Conservation (phyloP, 2,888 invertebrate species). For the Tipula lateralis region DNA sequence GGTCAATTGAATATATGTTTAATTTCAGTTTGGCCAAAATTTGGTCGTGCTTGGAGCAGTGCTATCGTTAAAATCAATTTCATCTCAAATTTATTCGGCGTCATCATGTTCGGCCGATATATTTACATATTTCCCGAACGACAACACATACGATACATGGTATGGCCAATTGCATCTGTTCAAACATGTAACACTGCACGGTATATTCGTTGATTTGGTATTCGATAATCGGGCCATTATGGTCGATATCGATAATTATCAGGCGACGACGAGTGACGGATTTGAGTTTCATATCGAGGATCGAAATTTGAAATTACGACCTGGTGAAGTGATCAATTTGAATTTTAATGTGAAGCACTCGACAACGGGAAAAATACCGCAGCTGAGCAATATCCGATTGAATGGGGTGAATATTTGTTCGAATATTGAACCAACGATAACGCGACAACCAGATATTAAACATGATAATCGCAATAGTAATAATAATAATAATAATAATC, state of each 20-base stretch:
- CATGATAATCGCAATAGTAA: background rate
- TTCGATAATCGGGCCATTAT: background rate
- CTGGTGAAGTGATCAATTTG: background rate
- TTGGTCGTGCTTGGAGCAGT: background rate
- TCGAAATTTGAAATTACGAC: background rate
- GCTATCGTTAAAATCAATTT: background rate
- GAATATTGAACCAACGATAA: background rate
- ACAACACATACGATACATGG: background rate
- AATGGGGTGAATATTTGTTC: slow-evolving; percentile 25
- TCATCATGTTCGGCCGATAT: background rate
- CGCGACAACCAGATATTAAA: background rate
- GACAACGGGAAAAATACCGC: background rate
- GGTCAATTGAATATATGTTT: background rate
- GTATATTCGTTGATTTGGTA: slow-evolving; percentile 6
- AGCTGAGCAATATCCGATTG: background rate
- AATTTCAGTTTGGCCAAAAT: background rate
- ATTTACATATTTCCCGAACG: background rate
- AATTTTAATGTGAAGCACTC: background rate
- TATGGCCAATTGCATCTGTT: background rate
- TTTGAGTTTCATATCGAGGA: slow-evolving; percentile 20
- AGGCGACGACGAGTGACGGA: background rate
- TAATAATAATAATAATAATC: background rate
- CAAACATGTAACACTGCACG: background rate
- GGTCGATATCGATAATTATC: background rate
- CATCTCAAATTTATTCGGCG: background rate